phyloP scores from a whole-genome alignment of 2,113 vertebrate species.

The Todiramphus chloris region DNA sequence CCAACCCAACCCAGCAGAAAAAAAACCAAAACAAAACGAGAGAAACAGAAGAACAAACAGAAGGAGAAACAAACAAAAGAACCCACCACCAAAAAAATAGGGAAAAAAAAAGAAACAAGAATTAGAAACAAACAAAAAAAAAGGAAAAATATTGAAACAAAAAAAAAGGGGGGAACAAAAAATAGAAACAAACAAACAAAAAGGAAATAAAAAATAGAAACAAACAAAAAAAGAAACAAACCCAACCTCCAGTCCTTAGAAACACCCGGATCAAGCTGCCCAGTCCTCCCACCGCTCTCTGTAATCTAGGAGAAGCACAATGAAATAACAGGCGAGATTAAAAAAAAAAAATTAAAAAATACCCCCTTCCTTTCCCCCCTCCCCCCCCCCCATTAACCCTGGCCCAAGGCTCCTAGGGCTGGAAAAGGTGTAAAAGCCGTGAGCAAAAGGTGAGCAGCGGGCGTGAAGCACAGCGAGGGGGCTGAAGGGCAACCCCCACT shows the following conservation, averaged over 20 bases:
- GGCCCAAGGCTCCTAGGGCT: not conserved
- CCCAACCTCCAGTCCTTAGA: not conserved
- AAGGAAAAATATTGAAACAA: not conserved
- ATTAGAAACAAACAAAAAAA: no score
- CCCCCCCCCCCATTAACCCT: accelerated
- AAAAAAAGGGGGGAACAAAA: not conserved
- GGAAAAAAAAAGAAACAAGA: no score
- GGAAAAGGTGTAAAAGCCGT: accelerated
- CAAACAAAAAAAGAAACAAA: not conserved
- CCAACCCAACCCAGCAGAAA: not conserved
- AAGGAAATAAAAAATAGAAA: not conserved
- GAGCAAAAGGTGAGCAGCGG: not conserved
- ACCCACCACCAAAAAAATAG: not conserved
- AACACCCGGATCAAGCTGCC: not conserved
- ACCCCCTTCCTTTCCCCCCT: no score
- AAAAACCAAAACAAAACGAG: not conserved
- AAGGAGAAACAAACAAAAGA: not conserved
- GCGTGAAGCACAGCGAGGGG: not conserved
- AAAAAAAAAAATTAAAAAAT: not conserved
- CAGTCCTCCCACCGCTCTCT: not conserved
- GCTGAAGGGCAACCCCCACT: not conserved
- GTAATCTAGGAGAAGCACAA: not conserved
- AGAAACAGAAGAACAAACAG: not conserved
- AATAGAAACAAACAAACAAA: no score
- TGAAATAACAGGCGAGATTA: not conserved